Evolutionary conservation across 1,140 invertebrate genomes (phyloP).

Genomic region (Drosophila mojavensis): DNA sequence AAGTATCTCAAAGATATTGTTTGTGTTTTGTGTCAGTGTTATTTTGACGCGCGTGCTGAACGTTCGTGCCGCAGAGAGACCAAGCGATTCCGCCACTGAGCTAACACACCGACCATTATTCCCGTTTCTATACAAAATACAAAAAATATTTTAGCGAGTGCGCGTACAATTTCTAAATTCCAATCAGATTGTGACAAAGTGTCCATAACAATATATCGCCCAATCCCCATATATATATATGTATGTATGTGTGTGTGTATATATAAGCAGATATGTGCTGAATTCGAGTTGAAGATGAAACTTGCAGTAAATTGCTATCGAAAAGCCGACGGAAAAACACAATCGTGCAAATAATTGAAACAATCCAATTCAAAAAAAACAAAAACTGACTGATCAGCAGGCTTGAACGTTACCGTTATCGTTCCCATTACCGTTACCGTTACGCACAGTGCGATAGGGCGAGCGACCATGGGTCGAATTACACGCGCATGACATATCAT

Average conservation of each 20-base stretch:
- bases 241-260: not conserved
- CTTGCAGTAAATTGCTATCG: constrained; percentile 6
- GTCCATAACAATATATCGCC: constrained; percentile 18
- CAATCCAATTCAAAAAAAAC: not conserved
- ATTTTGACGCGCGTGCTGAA: constrained; percentile 83
- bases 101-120: constrained; percentile 12
- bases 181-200: constrained; percentile 30
- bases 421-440: not conserved
- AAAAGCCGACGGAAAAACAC: constrained; percentile 41
- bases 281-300: constrained; percentile 19
- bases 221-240: not conserved
- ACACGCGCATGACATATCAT: constrained; percentile 38
- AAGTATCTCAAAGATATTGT: constrained; percentile 67
- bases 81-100: constrained; percentile 27
- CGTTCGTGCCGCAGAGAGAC: constrained; percentile 68
- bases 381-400: not conserved
- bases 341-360: constrained; percentile 5
- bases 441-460: constrained; percentile 3
- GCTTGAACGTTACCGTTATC: not conserved
- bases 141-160: constrained; percentile 11
- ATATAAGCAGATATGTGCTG: not conserved
- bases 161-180: constrained; percentile 14
- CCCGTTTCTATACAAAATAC: not conserved
- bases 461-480: constrained; percentile 33
- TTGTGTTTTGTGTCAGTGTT: constrained; percentile 80